Conservation (phyloP, 2,113 vertebrate species). For the Saccopteryx bilineata region DNA sequence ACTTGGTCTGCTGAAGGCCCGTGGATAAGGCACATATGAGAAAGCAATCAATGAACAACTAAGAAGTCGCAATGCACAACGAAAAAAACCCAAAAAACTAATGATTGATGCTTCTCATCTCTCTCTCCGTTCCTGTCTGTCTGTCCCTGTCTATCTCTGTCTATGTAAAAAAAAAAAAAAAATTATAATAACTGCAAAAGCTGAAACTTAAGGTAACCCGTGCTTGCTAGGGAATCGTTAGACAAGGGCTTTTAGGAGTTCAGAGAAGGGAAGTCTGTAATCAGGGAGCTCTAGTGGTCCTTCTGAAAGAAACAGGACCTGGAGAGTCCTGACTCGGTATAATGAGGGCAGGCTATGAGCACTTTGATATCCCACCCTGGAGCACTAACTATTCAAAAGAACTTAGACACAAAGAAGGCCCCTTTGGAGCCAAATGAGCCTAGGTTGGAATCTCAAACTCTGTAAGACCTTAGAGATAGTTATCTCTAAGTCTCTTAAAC, state of each 20-base stretch:
- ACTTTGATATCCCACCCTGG: neutral
- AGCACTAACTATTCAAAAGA: neutral
- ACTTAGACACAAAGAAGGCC: neutral
- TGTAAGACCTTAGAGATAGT: neutral
- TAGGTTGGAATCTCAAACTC: neutral
- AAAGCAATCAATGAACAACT: no score
- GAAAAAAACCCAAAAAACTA: no score
- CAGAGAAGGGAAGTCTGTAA: neutral
- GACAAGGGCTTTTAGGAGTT: neutral
- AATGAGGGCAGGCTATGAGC: neutral
- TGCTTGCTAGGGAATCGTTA: neutral
- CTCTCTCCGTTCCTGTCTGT: no score
- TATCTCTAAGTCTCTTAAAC: neutral
- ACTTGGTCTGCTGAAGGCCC: no score
- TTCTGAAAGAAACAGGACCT: neutral
- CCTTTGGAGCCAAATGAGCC: neutral
- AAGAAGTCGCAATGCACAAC: no score
- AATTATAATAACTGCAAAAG: neutral
- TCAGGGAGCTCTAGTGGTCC: neutral
- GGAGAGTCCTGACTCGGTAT: neutral
- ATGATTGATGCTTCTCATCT: no score
- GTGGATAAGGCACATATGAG: no score
- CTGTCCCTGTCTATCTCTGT: no score
- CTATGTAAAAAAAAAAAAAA: no score
- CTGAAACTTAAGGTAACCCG: neutral